Evolutionary conservation across 1,140 invertebrate genomes (phyloP), one percentile per base, ranked within the genome.

Genomic region (Chymomyza costata): DNA sequence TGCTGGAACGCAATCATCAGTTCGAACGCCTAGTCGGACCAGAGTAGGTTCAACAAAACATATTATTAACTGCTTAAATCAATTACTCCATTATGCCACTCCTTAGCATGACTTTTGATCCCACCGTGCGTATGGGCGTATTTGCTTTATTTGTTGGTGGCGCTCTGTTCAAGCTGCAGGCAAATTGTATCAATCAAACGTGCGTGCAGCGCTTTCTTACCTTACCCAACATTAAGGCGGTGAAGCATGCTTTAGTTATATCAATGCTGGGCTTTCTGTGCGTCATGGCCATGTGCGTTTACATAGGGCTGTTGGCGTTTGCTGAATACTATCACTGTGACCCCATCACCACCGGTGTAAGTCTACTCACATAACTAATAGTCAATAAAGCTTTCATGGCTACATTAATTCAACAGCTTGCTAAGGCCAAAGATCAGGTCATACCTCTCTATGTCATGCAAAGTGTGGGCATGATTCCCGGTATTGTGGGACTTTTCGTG

Each of bases 171-270:
- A 93, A 91, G 88, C 89, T 93, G 0, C 89, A 92, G 40, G 91
- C 93, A 44, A 94, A 94, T 80, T 90, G 92, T n/a, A 92, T 94
- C 15, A 94, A 95, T 86, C 95, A 96, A 86, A 91, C 93, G 7
- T 92, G 93, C 87, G 91, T 96, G 0, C 94, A 96, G 70, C 87
- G 95, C 30, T 95, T 94, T 62, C 90, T 93, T 19, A 90, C 94
- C 0, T 83, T 94, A 47, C 89, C 92, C 2, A 89, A 88, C 6
- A 87, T 90, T 31, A 86, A 88, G 86, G 86, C 88, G 62, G 92
- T 92, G 54, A 86, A 89, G 86, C 65, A 90, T 50, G 88, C 91
- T 0, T 66, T 92, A 13, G 70, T 83, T n/a, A 85, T 90, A 51
- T 92, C 92, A 69, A 89, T 89, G 32, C 38, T 89, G 25, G 91